These are phyloP conservation scores for Styela plicata DNA, from an alignment of 23 tunicate species.

Conservation along the genomic window DNA sequence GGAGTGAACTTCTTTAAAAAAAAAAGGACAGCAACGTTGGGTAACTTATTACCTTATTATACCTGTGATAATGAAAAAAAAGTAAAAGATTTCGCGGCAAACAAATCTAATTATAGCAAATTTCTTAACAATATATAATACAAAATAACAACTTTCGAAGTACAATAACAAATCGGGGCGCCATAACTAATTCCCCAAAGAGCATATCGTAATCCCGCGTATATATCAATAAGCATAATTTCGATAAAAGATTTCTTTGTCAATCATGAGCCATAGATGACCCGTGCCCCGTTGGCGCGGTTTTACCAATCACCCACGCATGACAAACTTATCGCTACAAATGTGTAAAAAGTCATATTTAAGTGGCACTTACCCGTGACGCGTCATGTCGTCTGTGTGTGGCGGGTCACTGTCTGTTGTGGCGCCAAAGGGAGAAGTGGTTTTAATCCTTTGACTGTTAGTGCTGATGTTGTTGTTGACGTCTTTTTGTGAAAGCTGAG, in stretches of 20 bases:
- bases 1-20: no score
- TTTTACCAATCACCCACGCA: no score
- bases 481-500: slow-evolving; percentile 4
- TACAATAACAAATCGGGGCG: not conserved
- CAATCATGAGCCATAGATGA: no score
- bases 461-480: not conserved
- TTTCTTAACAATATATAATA: no score
- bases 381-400: slow-evolving; percentile 18
- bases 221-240: not conserved
- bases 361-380: slow-evolving; percentile 31
- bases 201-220: not conserved
- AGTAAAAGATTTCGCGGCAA: no score
- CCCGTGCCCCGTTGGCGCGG: no score
- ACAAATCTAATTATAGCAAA: no score
- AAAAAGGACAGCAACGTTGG: no score
- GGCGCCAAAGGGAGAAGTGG: slow-evolving; percentile 9
- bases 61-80: no score
- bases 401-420: not conserved
- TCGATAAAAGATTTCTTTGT: no score
- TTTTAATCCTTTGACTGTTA: not conserved
- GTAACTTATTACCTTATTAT: no score
- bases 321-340: no score
- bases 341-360: not conserved
- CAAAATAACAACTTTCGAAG: not conserved
- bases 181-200: not conserved